Evolutionary conservation across 2,888 invertebrate species (phyloP), one percentile per base, ranked within the genome.

Genomic region (Tetanocera ferruginea): DNA sequence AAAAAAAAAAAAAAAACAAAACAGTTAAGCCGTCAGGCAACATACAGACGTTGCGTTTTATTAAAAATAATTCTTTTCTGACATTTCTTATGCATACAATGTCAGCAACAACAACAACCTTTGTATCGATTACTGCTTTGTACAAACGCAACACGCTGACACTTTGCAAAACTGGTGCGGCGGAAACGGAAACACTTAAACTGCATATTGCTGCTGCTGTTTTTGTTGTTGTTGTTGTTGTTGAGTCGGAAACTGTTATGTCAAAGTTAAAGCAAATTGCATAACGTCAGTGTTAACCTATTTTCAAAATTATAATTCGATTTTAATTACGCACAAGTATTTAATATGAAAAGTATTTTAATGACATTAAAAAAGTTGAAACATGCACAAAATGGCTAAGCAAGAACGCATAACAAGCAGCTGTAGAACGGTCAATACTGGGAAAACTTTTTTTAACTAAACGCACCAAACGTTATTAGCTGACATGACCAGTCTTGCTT

Each of bases 151-250:
- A 19, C 57, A n/a, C 23, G 34, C 19, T 5, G 43, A 43, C 11
- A 43, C 43, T 9, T 67, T 49, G 55, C 57, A 62, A 49, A 6
- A 3, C 19, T 57, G 28, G 11, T 71, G 71, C 49, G 57, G 17
- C 80, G 80, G 78, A 78, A 80, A 70, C 75, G 77, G 80, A 78
- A 80, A 71, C 69, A 77, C 72, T 77, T 76, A 37, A n/a, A 60
- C 51, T 76, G 28, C 31, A 49, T 64, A 51, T 66, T 19, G 34
- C 23, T 72, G n/a, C 31, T 66, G 66, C 31, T 34, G 66, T 31
- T 66, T 6, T 17, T 49, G 31, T 37, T 31, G 31, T 55, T 23
- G 31, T 25, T 23, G n/a, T 55, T 5, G 72, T 52, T n/a, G 28
- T 55, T 74, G 1, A 28, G 55, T 70, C 34, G 51, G 49, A 76